A percentile compares a stretch with the other conserved stretches of the same genome.
Conservation (phyloP, 2,888 invertebrate species). For the Caenorhabditis sulstoni region DNA sequence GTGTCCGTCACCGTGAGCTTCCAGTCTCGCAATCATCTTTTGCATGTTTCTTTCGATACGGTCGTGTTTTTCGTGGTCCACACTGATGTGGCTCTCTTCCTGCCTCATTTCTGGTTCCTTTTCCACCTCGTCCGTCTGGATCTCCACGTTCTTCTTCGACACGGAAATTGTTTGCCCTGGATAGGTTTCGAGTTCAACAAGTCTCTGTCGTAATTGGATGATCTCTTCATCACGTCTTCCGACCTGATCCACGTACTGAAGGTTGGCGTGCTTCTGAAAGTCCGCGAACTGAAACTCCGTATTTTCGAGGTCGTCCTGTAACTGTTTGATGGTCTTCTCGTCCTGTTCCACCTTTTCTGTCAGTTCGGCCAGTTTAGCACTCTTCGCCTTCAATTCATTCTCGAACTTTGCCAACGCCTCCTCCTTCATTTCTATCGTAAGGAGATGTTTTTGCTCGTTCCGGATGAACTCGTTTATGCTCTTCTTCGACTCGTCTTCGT, state of each 20-base stretch:
- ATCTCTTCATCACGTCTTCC: slow-evolving; percentile 23
- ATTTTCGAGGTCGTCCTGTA: neutral
- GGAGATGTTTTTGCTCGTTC: slow-evolving; percentile 7
- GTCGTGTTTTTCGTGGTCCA: no score
- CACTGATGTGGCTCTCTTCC: neutral
- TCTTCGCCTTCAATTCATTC: slow-evolving; percentile 4
- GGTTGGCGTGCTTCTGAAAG: slow-evolving; percentile 25
- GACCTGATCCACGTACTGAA: slow-evolving; percentile 34
- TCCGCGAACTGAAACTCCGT: slow-evolving; percentile 11
- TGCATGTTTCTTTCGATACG: slow-evolving; percentile 84
- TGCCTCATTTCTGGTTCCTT: neutral
- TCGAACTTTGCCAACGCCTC: slow-evolving; percentile 8
- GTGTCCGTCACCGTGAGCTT: slow-evolving; percentile 47
- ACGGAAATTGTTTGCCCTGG: slow-evolving; percentile 39
- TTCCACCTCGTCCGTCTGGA: slow-evolving; percentile 7
- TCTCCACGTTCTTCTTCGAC: neutral
- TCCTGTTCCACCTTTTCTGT: neutral
- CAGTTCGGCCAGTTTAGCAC: neutral
- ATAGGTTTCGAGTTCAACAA: slow-evolving; percentile 36
- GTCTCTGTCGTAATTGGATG: slow-evolving; percentile 2
- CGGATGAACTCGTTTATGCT: neutral
- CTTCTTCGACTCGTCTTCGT: neutral
- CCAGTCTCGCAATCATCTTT: slow-evolving; percentile 83
- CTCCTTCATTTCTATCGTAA: slow-evolving; percentile 3
- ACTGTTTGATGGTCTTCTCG: neutral